These are phyloP conservation scores for Cyrtodaria siliqua DNA, from an alignment of 2,888 invertebrate genomes.

Conservation along the genomic window DNA sequence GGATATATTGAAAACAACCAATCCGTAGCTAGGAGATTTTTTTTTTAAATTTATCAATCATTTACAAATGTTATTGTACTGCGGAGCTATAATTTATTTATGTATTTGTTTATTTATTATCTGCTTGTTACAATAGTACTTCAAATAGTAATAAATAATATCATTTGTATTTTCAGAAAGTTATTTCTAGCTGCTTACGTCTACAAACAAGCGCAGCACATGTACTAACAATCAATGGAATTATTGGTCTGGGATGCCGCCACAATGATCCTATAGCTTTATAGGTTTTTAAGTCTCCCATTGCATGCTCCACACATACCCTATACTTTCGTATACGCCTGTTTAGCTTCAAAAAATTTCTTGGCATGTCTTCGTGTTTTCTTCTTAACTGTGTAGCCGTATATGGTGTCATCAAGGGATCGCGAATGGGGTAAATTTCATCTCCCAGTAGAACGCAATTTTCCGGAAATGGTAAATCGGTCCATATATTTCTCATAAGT, in stretches of 20 bases:
- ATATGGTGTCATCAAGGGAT: constrained; percentile 27
- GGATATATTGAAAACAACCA: no score
- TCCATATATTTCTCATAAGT: constrained; percentile 8
- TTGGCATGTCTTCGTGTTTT: background rate
- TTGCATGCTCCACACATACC: constrained; percentile 29
- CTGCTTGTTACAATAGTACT: background rate
- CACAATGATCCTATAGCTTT: constrained; percentile 5
- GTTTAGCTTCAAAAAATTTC: constrained; percentile 3
- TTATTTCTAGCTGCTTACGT: no score
- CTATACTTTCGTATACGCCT: constrained; percentile 5
- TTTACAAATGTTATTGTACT: no score
- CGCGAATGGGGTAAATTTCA: constrained; percentile 25
- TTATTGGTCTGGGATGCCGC: constrained; percentile 1
- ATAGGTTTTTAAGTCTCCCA: constrained; percentile 24
- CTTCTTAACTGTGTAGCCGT: constrained; percentile 3
- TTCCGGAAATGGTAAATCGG: constrained; percentile 12
- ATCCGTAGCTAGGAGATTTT: no score
- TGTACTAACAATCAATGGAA: background rate
- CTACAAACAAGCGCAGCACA: constrained; percentile 3
- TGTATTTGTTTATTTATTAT: no score
- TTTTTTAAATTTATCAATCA: no score
- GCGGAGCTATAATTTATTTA: no score
- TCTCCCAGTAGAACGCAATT: constrained; percentile 13
- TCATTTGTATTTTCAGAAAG: no score
- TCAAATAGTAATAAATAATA: no score